Percentiles rank a stretch among this genome's conserved stretches.
Conservation (phyloP, 2,797 vertebrate species). For the Brachymystax lenok region DNA sequence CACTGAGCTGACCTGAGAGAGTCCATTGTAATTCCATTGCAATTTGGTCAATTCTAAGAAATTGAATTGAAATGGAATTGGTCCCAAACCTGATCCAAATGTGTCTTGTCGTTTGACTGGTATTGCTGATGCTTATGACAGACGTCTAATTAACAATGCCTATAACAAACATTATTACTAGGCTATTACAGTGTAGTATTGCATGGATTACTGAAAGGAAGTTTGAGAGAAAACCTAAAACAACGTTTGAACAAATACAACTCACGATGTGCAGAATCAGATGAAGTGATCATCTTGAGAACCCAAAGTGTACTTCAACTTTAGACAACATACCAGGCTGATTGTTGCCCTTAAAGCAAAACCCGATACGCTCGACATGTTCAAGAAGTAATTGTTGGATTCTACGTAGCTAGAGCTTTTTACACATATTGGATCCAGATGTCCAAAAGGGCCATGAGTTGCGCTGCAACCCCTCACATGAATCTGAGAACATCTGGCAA, state of each 20-base stretch:
- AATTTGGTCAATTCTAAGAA: background rate
- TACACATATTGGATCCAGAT: slow-evolving; percentile 10
- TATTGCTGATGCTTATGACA: background rate
- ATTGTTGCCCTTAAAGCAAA: background rate
- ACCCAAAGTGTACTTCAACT: background rate
- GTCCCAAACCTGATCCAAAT: background rate
- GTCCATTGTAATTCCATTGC: background rate
- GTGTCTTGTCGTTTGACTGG: background rate
- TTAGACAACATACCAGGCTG: background rate
- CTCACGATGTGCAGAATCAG: background rate
- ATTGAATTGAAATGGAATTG: background rate
- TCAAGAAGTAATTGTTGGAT: background rate
- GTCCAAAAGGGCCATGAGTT: background rate
- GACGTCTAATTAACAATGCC: background rate
- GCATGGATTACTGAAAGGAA: background rate
- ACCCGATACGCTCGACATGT: background rate
- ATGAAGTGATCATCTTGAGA: background rate
- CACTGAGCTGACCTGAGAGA: background rate
- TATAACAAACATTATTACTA: background rate
- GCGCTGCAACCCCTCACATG: background rate
- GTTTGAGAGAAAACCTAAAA: background rate
- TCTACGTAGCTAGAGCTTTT: background rate
- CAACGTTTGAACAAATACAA: background rate
- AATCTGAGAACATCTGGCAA: background rate
- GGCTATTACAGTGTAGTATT: background rate